Evolutionary conservation across 23 tunicate species (phyloP).

Genomic region (Halocynthia aurantium): DNA sequence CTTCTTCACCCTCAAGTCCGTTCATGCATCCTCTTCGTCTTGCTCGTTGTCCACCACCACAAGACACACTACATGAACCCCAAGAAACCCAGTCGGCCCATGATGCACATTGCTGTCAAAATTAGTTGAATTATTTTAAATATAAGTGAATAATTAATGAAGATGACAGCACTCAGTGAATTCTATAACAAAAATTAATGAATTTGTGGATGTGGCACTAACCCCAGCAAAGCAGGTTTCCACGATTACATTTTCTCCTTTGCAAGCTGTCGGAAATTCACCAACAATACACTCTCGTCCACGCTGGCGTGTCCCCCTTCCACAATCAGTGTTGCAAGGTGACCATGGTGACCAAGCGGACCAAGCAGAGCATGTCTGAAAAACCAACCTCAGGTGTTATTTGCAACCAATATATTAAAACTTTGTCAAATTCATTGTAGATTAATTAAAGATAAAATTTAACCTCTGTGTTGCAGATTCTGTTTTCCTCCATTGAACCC

Average conservation of each 20-base stretch:
- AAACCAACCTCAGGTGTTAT: neutral
- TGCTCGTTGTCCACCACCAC: neutral
- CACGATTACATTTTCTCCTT: slow-evolving; percentile 1
- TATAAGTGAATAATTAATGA: neutral
- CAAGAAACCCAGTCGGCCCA: slow-evolving; percentile 6
- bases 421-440: neutral
- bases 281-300: slow-evolving; percentile 11
- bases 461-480: slow-evolving; percentile 18
- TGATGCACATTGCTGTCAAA: slow-evolving; percentile 18
- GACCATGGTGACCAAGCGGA: slow-evolving; percentile 36
- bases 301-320: slow-evolving; percentile 33
- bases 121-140: too few species aligned
- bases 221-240: slow-evolving; percentile 19
- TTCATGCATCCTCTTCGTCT: neutral
- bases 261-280: neutral
- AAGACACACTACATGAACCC: neutral
- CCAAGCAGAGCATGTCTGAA: slow-evolving; percentile 66
- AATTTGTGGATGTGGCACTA: neutral
- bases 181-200: neutral
- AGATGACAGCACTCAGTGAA: neutral
- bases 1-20: neutral
- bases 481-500: neutral
- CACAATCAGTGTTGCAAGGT: slow-evolving; percentile 43
- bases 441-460: neutral
- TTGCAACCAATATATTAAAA: neutral